phyloP scores from a whole-genome alignment of 2,888 invertebrate species.

The Rhopalosiphum nymphaeae region DNA sequence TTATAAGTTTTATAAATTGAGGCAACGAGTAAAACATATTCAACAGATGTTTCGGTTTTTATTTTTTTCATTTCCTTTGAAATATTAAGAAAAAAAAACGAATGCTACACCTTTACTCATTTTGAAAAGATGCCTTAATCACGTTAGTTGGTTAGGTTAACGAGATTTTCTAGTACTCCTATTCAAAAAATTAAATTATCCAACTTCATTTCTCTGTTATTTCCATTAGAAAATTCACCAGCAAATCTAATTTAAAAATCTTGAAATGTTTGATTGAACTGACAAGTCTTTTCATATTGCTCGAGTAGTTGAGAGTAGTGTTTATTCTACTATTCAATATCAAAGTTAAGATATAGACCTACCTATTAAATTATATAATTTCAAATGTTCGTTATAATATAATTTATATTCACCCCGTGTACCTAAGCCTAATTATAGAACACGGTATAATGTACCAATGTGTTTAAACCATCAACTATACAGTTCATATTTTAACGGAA shows the following conservation, averaged over 20 bases:
- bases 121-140: not conserved
- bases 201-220: not conserved
- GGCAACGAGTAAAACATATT: not conserved
- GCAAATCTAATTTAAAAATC: conserved; percentile 36
- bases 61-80: not conserved
- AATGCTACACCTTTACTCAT: not conserved
- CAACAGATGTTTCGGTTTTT: not conserved
- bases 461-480: not conserved
- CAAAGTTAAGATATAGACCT: not conserved
- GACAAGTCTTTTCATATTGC: not conserved
- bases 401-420: not conserved
- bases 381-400: not conserved
- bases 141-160: conserved; percentile 19
- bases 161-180: not conserved
- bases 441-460: not conserved
- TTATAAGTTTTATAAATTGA: not conserved
- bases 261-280: conserved; percentile 3
- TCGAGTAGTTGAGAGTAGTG: not conserved
- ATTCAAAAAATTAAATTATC: conserved; percentile 36
- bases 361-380: not conserved
- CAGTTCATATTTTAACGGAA: not conserved
- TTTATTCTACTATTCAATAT: not conserved
- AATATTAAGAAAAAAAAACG: not conserved
- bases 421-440: not conserved
- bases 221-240: conserved; percentile 6